Evolutionary conservation across 2,797 vertebrate genomes (phyloP), one percentile per base, ranked within the genome.

Genomic region (Emys orbicularis): DNA sequence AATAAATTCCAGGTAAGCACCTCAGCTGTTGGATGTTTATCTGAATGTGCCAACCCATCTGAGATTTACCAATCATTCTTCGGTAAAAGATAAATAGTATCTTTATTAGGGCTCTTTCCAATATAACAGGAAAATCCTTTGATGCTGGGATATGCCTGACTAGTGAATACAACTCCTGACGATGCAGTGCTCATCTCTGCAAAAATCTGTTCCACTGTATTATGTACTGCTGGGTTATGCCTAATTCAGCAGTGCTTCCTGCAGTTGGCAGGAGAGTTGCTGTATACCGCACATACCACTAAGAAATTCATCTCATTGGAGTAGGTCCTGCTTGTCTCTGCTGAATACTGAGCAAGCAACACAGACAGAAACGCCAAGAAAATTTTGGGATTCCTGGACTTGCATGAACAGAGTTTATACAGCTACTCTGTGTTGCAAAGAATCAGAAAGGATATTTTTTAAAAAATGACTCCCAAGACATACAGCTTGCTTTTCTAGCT

Each of bases 401-500:
- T 56, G 76, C 59, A 29, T 1, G 34, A 44, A 53, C 12, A 80
- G 77, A 91, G 89, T 80, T 86, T 65, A 34, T 37, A 21, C 53
- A 83, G 34, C 21, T 37, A 57, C 12, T 90, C 37, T 88, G 8
- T 44, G 72, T 0, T 77, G 23, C 83, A 93, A n/a, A 88, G 5
- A 94, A 15, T 1, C n/a, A 77, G n/a, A 65, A 53, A 95, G 88
- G 86, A 5, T 11, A 5, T 77, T 49, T 6, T 91, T 77, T 96
- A 41, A 2, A 94, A 94, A 94, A 94, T 25, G 3, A 72, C 31
- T 96, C 77, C 76, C 81, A 81, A 81, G 83, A 83, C 21, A 50
- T 27, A 4, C 8, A 74, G 80, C 47, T 57, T 94, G 81, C 49
- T 94, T 96, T 85, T 87, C 61, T 29, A 95, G 8, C 84, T 81